Evolutionary conservation across 2,888 invertebrate genomes (phyloP), one percentile per base, ranked within the genome.

Genomic region (Lithosia quadra): DNA sequence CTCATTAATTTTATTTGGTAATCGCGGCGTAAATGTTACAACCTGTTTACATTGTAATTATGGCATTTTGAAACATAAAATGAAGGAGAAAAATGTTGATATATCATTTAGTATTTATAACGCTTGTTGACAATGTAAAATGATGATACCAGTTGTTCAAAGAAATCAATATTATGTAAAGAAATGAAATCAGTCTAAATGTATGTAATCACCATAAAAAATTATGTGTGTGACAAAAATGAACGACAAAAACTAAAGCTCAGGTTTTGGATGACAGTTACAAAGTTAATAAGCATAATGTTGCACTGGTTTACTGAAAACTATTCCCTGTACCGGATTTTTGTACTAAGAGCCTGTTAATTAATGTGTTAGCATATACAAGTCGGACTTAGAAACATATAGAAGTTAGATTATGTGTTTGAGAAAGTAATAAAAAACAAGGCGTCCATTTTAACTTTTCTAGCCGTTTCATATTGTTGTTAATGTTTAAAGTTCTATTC

Each of bases 1-100:
- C 59, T 83, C 72, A 77, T 81, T 79, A 75, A 77, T 78, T 74
- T 74, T 71, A 74, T 78, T 80, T 67, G 49, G 74, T 80, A 72
- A 77, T 70, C 65, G 65, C 43, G 70, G 63, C 68, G 67, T 73
- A 71, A 67, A 73, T 65, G 73, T 69, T 68, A 64, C 18, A 67
- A 67, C 24, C 34, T 56, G 69, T 73, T 74, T 64, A 72, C 36
- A 63, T 67, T 69, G 22, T 70, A 69, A 77, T 79, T 67, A 73
- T n/a, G n/a, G 49, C 9, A 18, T 22, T 33, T 10, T 36, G 33
- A 11, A 57, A 70, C 24, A 21, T 55, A 58, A 8, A n/a, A 18
- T 63, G 9, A 55, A 57, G 2, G 49, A 49, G 49, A 49, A 49
- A 49, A 49, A 49, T 49, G 49, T n/a, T n/a, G n/a, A 9, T 49